Base-by-base conservation (phyloP, 2,113 vertebrate species). In the Channa maculata region DNA sequence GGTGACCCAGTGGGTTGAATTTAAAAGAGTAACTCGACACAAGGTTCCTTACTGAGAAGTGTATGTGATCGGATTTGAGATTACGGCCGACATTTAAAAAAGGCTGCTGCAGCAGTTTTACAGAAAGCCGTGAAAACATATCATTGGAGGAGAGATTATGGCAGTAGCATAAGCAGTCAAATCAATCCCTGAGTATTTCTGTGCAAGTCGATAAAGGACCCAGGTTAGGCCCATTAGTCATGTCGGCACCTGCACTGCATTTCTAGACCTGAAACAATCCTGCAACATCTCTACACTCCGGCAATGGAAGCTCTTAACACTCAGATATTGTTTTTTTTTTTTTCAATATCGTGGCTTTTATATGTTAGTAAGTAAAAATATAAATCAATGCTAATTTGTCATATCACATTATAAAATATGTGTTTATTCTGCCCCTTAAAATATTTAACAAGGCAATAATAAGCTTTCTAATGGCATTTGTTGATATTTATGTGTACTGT, bases 191-290 rank as follows among this genome's bases (percentile, higher is more conserved):
- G 78, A 64, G 82, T 83, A 85, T 91, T 92, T 91, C 88, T 87
- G 83, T 86, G 86, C 70, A 48, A 80, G 89, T 93, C 85, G 86
- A 92, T 91, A 86, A 63, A 73, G 74, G 77, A 86, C 82, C 75
- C 88, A 86, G 86, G 88, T 89, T 82, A 74, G 86, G 55, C 71
- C 83, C 85, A 94, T 93, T 91, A 91, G 86, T 94, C 91, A 93
- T 77, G 83, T 82, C 91, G 86, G 89, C 92, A 91, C 69, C 62
- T 64, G 66, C 73, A 77, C 67, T 75, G 75, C 74, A 72, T 72
- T 84, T 38, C 76, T 54, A 45, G 73, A 60, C 60, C 72, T 41
- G 52, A 84, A 82, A 79, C 59, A 13, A 78, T 57, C 68, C 71
- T 54, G 33, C 52, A 49, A 86, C 68, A 59, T 50, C 81, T 70